These are phyloP conservation scores for Tyria jacobaeae DNA, from an alignment of 2,888 invertebrate genomes.

Conservation along the genomic window DNA sequence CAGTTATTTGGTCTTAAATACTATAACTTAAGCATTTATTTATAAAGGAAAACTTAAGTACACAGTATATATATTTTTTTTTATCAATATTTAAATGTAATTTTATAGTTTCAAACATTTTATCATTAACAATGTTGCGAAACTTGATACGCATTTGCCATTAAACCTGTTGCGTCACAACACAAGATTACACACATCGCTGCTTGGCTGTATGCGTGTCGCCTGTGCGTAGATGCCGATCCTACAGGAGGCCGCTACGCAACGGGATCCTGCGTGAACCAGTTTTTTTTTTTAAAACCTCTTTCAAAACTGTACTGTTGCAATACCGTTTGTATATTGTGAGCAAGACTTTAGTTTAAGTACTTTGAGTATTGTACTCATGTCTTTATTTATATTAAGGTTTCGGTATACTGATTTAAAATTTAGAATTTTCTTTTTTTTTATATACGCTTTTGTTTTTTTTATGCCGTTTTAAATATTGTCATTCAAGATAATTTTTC, in stretches of 20 bases:
- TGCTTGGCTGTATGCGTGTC: conserved; percentile 23
- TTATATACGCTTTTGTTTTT: not conserved
- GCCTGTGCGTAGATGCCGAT: conserved; percentile 42
- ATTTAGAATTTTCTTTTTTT: not conserved
- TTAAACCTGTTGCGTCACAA: conserved; percentile 36
- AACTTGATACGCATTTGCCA: conserved; percentile 11
- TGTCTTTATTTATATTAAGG: conserved; percentile 26
- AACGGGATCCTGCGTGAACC: conserved; percentile 74
- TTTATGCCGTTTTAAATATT: not conserved
- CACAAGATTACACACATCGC: conserved; percentile 10
- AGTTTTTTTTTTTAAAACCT: conserved; percentile 45
- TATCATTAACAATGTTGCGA: not conserved
- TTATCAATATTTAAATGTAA: not conserved
- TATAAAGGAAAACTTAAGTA: no score
- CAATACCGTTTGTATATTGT: conserved; percentile 25
- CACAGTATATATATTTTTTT: no score
- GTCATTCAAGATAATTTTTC: no score
- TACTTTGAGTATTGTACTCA: conserved; percentile 13
- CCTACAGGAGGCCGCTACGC: conserved; percentile 54
- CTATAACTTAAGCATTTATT: no score
- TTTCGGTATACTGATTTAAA: not conserved
- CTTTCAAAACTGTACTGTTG: conserved; percentile 40
- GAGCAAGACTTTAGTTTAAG: conserved; percentile 22
- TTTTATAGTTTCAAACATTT: not conserved
- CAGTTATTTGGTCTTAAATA: no score